Evolutionary conservation across 2,797 vertebrate genomes (phyloP), one percentile per base, ranked within the genome.

Genomic region (Eulemur mongoz): DNA sequence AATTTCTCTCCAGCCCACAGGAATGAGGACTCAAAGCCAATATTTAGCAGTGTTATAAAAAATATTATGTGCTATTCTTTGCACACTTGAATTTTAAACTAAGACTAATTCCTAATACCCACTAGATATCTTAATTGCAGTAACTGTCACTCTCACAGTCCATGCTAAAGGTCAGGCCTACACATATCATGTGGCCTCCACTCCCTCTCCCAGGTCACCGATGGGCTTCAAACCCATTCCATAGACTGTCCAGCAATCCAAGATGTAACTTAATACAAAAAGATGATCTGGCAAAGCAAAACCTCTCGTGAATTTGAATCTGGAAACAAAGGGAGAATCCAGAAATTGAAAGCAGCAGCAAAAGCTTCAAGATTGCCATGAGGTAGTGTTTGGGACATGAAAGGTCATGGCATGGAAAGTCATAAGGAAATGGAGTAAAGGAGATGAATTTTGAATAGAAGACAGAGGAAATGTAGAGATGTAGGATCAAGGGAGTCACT

Each of bases 391-490:
- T 80, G 63, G 50, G 30, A 70, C 35, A 38, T 69, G 61, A 88
- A 89, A 91, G 5, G 5, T 57, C 70, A 57, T 70, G 43, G 18
- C 23, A 72, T 54, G 40, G 52, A 93, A 8, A 94, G n/a, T 75
- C 50, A 69, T 32, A 69, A 73, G n/a, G 30, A 83, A 86, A 70
- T 5, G 76, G 23, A 57, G 82, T 73, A 43, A 89, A 70, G 35
- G 27, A 92, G 35, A 48, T 79, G 22, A 76, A 63, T 91, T 92
- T 96, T 93, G 78, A 96, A 86, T 7, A 57, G 14, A 89, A 94
- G 23, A 6, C 63, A 82, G 50, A 96, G 89, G 50, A 82, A 65
- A 69, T 82, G 30, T 45, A 94, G 84, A 93, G 30, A 32, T 59
- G 32, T 23, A 92, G 20, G 25, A 48, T 89, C 6, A 73, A 69